Base-by-base conservation (phyloP, 2,113 vertebrate genomes). In the Lamprotornis superbus region DNA sequence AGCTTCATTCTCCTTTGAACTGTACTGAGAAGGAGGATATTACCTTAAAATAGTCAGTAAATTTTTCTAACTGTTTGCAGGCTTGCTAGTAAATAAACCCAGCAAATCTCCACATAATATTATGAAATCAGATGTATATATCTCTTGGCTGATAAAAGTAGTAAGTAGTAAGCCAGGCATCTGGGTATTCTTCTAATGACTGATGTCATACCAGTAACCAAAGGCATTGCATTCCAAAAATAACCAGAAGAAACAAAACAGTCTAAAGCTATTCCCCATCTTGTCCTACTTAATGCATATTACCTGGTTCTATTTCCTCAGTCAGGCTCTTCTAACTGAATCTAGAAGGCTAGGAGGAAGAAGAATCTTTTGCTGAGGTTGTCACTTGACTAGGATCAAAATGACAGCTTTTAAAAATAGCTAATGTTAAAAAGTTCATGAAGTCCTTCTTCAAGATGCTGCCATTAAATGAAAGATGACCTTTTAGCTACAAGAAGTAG, bases 211-310 rank as follows among this genome's bases (percentile, higher is more conserved):
- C 56, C 31, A 64, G 31, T 96, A 92, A 94, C 90, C 93, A 91
- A 94, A 87, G 94, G 67, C 92, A 91, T 24, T 89, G 55, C 9
- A 0, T 87, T 95, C 83, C 67, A 61, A 85, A 96, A 96, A 95
- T 95, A 97, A 90, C 53, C 28, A 65, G 77, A 44, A 83, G 69
- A 96, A 95, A 89, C 87, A 86, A 94, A 94, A 5, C 81, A 90
- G 67, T 83, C 68, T 83, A 63, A 84, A 92, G 63, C 77, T 83
- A 49, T 95, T 91, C 83, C 85, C 61, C 42, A 67, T 87, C 67
- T 89, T 90, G 84, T 64, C 83, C 83, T 96, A 74, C n/a, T 96
- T 95, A 83, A 73, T 75, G 50, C 55, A 5, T 49, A 12, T 84
- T 89, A 94, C 87, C 87, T 95, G 76, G 15, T 94, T 80, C 49